These are phyloP conservation scores for Drosophila macrospina DNA, from an alignment of 2,888 invertebrate genomes.

Conservation along the genomic window DNA sequence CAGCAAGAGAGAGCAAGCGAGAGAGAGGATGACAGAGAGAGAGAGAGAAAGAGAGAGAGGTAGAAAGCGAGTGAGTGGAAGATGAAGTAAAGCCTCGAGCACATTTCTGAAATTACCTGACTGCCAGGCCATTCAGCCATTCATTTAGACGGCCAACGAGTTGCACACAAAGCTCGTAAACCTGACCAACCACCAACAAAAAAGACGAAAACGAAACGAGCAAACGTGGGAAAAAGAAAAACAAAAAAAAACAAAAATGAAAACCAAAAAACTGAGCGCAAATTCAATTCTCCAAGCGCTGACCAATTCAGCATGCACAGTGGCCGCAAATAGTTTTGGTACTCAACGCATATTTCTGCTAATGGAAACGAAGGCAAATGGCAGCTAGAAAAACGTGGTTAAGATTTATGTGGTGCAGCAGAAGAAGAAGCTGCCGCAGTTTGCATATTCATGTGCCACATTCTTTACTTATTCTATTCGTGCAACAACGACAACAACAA, in stretches of 20 bases:
- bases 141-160: conserved; percentile 37
- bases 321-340: conserved; percentile 53
- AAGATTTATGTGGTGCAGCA: conserved; percentile 48
- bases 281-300: conserved; percentile 66
- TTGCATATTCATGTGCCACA: conserved; percentile 70
- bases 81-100: conserved; percentile 22
- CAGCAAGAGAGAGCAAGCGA: neutral
- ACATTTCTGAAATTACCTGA: conserved; percentile 77
- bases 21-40: neutral
- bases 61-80: neutral
- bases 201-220: neutral
- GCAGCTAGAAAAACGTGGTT: conserved; percentile 42
- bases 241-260: no score
- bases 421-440: conserved; percentile 17
- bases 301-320: conserved; percentile 39
- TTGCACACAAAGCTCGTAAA: conserved; percentile 38
- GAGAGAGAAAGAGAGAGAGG: neutral
- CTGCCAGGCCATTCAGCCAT: conserved; percentile 43
- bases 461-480: conserved; percentile 49
- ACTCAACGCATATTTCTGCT: conserved; percentile 51
- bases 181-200: conserved; percentile 21
- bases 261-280: conserved; percentile 10
- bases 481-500: conserved; percentile 4
- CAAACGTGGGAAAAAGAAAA: no score
- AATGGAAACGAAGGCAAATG: conserved; percentile 45